These are phyloP conservation scores for Morus bassanus DNA, from an alignment of 2,797 vertebrate species.

Conservation along the genomic window DNA sequence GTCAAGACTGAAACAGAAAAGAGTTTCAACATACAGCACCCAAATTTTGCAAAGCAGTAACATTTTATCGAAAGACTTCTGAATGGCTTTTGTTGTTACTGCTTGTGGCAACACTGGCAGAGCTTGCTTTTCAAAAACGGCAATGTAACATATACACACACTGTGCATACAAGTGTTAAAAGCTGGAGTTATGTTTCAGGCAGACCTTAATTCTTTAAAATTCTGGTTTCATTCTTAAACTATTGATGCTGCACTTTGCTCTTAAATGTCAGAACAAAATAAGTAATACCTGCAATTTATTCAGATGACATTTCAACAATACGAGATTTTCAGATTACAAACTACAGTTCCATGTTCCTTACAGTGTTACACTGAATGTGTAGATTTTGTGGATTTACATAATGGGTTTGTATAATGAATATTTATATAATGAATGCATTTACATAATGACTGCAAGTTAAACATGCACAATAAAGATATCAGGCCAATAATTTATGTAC, in stretches of 20 bases:
- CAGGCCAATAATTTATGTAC: slow-evolving; percentile 64
- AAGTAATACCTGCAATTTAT: slow-evolving; percentile 70
- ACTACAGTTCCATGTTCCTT: neutral
- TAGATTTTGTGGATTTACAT: slow-evolving; percentile 67
- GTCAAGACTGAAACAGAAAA: rapidly evolving
- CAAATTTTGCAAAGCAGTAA: rapidly evolving
- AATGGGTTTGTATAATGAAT: slow-evolving; percentile 65
- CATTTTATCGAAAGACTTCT: rapidly evolving
- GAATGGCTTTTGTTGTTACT: neutral
- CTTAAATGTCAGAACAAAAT: slow-evolving; percentile 63
- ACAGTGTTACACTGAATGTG: neutral
- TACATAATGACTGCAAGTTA: slow-evolving; percentile 68
- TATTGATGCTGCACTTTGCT: slow-evolving; percentile 54
- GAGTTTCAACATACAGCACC: rapidly evolving
- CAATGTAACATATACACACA: neutral
- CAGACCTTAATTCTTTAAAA: neutral
- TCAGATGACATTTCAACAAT: slow-evolving; percentile 70
- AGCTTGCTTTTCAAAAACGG: neutral
- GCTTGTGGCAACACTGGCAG: neutral
- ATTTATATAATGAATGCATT: slow-evolving; percentile 69
- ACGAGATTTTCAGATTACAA: slow-evolving; percentile 53
- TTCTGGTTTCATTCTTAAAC: neutral
- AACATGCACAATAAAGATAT: slow-evolving; percentile 66
- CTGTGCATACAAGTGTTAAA: neutral
- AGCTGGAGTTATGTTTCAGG: neutral